A percentile compares a stretch with the other conserved stretches of the same genome.
These are phyloP conservation scores for Trachelipus rathkii DNA, from an alignment of 1,140 invertebrate species.

Conservation along the genomic window DNA sequence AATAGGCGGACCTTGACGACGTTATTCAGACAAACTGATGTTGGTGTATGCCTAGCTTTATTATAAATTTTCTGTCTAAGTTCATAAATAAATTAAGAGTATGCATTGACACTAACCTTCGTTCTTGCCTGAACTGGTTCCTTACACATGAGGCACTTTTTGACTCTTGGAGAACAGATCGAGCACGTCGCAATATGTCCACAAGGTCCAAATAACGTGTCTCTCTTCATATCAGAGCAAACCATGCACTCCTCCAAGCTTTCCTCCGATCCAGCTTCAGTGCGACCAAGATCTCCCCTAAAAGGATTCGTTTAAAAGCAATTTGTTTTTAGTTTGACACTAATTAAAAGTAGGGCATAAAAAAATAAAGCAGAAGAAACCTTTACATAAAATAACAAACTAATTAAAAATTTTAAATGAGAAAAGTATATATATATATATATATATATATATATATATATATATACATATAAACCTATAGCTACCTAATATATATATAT, in stretches of 20 bases:
- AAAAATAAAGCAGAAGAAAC: conserved; percentile 37
- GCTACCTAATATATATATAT: no score
- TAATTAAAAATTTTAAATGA: no score
- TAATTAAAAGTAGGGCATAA: conserved; percentile 24
- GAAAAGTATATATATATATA: no score
- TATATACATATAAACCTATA: no score
- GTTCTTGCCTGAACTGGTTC: conserved; percentile 44
- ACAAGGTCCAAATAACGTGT: conserved; percentile 82
- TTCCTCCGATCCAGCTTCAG: conserved; percentile 49
- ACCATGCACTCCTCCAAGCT: conserved; percentile 88
- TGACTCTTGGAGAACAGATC: conserved; percentile 82
- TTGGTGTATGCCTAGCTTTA: no score
- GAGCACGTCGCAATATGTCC: conserved; percentile 91
- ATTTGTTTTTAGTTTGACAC: background rate
- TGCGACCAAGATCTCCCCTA: conserved; percentile 33
- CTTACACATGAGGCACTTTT: conserved; percentile 86
- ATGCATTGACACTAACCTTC: conserved; percentile 31
- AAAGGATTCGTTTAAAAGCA: no score
- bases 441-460: no score
- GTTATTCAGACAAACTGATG: no score
- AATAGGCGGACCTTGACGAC: no score
- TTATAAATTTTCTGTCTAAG: no score
- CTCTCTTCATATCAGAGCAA: conserved; percentile 86
- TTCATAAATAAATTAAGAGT: no score
- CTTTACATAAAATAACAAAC: background rate